Evolutionary conservation across 2,797 vertebrate genomes (phyloP), one percentile per base, ranked within the genome.

Genomic region (Galagoides demidoff): DNA sequence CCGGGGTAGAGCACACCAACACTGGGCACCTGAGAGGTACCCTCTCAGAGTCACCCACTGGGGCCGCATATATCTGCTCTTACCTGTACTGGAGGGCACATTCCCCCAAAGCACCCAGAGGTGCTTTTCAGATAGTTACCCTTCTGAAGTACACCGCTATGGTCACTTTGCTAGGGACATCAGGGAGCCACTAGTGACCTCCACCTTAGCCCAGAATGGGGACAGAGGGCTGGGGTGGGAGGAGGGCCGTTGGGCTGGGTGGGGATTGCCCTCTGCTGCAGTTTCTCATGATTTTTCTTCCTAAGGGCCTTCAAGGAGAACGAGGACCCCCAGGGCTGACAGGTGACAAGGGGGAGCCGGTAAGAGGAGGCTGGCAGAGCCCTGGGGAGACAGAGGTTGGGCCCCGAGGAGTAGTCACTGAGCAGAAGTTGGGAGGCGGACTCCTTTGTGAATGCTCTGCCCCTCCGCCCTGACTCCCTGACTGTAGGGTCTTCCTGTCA

Each of bases 281-380:
- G 71, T 89, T 93, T 86, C 79, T 97, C 71, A 95, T 98, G 91
- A 87, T 4, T 96, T 96, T 97, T 98, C 94, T 97, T 76, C 98
- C 49, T 0, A 98, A 99, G 99, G 99, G 99, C 98, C 99, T 99
- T 89, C 99, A 99, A 96, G 99, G 99, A 45, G 99, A 99, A 61
- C 98, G 98, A 22, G 99, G 99, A 90, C 90, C 98, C 49, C 34
- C 98, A 0, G 99, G 99, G 91, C 97, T 98, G 3, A 59, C 98
- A 0, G 99, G 99, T 95, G 97, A 98, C 73, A 99, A 99, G 97
- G 99, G 99, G 77, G 99, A 99, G 96, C 99, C 98, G 99, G 99
- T 99, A 98, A 98, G 98, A 97, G 27, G 63, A 77, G 17, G 77
- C 11, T 0, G 0, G 23, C 16, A 0, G 68, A 64, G 63, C 34